These are phyloP conservation scores for Taeniopygia guttata DNA, from an alignment of 2,797 vertebrate genomes.

Conservation along the genomic window DNA sequence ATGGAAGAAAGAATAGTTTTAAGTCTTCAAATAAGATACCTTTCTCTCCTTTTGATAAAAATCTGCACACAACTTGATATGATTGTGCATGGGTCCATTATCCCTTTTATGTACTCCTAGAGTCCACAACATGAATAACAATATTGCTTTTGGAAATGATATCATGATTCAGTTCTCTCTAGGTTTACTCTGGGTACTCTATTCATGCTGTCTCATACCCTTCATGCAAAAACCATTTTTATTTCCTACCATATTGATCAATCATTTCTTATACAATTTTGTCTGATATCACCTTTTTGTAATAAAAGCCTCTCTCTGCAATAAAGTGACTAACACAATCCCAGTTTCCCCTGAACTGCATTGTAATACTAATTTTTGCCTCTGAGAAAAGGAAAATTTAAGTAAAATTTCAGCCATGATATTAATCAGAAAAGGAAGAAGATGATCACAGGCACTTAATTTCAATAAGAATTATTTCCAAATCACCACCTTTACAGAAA, in stretches of 20 bases:
- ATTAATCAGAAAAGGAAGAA: neutral
- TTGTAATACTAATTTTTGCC: neutral
- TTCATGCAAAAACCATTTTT: neutral
- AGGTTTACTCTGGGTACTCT: neutral
- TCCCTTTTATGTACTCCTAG: neutral
- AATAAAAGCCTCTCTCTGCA: neutral
- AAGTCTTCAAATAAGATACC: neutral
- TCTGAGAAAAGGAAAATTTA: neutral
- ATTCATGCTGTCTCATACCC: neutral
- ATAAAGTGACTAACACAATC: neutral
- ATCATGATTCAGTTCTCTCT: neutral
- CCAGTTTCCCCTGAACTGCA: neutral
- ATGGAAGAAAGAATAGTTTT: neutral
- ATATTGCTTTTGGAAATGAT: neutral
- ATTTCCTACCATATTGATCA: neutral
- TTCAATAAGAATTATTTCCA: neutral
- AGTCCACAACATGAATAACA: neutral
- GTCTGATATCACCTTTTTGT: neutral
- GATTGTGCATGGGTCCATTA: neutral
- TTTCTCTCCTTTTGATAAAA: neutral
- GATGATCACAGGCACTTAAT: neutral
- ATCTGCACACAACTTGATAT: neutral
- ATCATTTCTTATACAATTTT: neutral
- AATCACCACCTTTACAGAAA: neutral
- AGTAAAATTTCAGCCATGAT: neutral